Conservation (phyloP, 2,797 vertebrate species). For the Sciurus vulgaris region DNA sequence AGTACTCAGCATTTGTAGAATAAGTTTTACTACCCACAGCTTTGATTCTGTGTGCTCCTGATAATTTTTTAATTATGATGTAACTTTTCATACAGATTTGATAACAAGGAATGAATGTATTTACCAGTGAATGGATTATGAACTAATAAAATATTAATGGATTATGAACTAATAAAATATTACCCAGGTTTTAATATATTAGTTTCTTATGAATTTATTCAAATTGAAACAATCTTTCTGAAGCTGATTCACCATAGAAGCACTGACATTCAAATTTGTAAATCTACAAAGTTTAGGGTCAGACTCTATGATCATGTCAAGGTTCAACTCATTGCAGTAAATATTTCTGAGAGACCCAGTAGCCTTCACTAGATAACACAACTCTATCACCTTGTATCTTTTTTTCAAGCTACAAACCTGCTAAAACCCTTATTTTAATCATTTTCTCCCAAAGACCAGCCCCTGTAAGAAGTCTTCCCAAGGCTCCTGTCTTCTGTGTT, state of each 20-base stretch:
- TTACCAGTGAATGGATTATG: not conserved
- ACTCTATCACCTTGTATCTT: not conserved
- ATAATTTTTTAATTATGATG: slow-evolving; percentile 26
- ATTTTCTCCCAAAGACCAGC: not conserved
- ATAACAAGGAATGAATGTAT: not conserved
- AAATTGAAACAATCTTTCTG: not conserved
- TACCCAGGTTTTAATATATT: not conserved
- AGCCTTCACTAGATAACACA: not conserved
- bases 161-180: not conserved
- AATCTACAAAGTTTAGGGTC: not conserved
- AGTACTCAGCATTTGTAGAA: not conserved
- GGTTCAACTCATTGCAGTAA: not conserved
- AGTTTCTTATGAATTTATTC: slow-evolving; percentile 17
- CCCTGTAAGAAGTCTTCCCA: not conserved
- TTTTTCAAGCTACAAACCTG: not conserved
- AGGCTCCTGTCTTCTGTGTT: not conserved
- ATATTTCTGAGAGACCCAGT: not conserved
- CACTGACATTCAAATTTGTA: not conserved
- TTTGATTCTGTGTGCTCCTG: not conserved
- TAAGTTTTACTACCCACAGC: not conserved
- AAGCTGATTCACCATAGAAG: not conserved
- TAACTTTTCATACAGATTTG: not conserved
- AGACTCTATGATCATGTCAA: rapidly evolving
- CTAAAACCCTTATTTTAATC: not conserved
- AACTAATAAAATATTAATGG: not conserved